phyloP scores from a whole-genome alignment of 2,113 vertebrate genomes.

The Prochilodus magdalenae region DNA sequence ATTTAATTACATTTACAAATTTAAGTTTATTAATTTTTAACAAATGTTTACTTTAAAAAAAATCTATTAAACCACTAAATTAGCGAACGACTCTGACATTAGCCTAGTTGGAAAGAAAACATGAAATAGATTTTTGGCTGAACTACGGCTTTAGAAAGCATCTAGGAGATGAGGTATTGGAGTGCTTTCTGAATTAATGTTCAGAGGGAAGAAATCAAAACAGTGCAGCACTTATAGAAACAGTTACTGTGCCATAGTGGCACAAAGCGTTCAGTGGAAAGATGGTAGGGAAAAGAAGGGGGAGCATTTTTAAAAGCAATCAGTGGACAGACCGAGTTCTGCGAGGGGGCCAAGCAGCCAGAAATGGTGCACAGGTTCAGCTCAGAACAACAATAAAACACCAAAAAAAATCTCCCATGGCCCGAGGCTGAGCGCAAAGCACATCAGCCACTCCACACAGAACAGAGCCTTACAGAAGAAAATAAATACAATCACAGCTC shows the following conservation, averaged over 20 bases:
- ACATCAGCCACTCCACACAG: constrained; percentile 65
- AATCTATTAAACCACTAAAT: too few relatives aligned
- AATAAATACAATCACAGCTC: constrained; percentile 66
- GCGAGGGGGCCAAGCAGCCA: not conserved
- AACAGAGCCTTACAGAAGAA: constrained; percentile 59
- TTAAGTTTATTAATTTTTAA: too few relatives aligned
- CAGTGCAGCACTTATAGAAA: constrained; percentile 10
- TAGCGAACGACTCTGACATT: too few relatives aligned
- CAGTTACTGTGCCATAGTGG: constrained; percentile 14
- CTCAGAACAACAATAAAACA: constrained; percentile 14
- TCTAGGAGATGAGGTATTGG: constrained; percentile 10
- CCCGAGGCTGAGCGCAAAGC: constrained; percentile 58
- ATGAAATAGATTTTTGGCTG: not conserved
- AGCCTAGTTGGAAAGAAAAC: too few relatives aligned
- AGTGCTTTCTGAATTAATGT: constrained; percentile 31
- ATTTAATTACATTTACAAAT: too few relatives aligned
- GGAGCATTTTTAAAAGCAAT: not conserved
- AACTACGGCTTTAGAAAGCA: constrained; percentile 24
- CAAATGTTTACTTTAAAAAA: too few relatives aligned
- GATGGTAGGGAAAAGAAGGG: not conserved
- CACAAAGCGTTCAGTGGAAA: constrained; percentile 12
- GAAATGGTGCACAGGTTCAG: not conserved
- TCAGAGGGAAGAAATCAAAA: constrained; percentile 30
- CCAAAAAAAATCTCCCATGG: not conserved
- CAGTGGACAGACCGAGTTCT: not conserved